Base-by-base conservation (phyloP, 2,888 invertebrate species). In the Microplitis deprimator region DNA sequence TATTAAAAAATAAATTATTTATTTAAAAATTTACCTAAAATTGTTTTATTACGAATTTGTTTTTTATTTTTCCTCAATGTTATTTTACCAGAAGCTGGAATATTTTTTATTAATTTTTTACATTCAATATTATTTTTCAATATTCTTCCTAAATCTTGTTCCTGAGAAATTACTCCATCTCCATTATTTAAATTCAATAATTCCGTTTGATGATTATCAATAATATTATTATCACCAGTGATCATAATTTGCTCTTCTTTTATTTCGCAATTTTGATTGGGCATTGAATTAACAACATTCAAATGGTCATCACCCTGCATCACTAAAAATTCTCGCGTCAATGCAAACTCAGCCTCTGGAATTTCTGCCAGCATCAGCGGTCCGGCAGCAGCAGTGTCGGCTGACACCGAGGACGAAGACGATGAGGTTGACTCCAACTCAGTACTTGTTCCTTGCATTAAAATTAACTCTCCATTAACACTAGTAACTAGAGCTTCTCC, bases 281-380 rank as follows among this genome's bases (percentile, higher is more conserved):
- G 88, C 72, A 89, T 84, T 2, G 87, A 80, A 60, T 84, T 86
- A 60, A 88, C 87, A 1, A 88, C 86, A 77, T 87, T 89, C 13
- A 89, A 85, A 79, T 89, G 89, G 75, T 90, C 90, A 68, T 89
- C 89, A 75, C 89, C 89, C 73, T 88, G 88, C 87, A 89, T 89
- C 8, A 89, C 89, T 59, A 90, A 83, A 77, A 89, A 90, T 71
- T 90, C 89, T 81, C 89, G 83, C 3, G 88, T 82, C 39, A 90
- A 78, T 41, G 87, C 77, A 75, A 89, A 88, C 68, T 90, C 89
- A 10, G 87, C 82, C 17, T 85, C 85, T 41, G 88, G 80, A 75
- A 89, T 88, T 73, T 85, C 89, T 6, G 88, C 75, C n/a, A 89
- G 77, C 86, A 89, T 88, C 40, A 89, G 80, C 1, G 89, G 88